Evolutionary conservation across 2,888 invertebrate species (phyloP).

Genomic region (Mantis religiosa): DNA sequence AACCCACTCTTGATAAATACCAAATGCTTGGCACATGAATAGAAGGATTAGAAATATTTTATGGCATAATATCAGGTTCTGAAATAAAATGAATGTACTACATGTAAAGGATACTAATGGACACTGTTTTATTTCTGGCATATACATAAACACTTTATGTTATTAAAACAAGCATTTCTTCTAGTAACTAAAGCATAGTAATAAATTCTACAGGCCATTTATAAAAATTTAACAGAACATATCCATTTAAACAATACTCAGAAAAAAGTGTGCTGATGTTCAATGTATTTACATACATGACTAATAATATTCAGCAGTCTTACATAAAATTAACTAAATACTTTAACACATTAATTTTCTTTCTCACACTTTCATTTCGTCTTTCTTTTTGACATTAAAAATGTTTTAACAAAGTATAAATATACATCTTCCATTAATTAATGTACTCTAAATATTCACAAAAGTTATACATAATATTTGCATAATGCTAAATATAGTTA

Average conservation of each 20-base stretch:
- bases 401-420: conserved; percentile 11
- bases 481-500: neutral
- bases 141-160: conserved; percentile 19
- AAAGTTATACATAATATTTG: neutral
- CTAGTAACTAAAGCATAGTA: conserved; percentile 6
- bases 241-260: neutral
- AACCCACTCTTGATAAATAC: too few species aligned
- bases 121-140: conserved; percentile 13
- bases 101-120: neutral
- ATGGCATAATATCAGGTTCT: too few species aligned
- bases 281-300: neutral
- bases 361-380: neutral
- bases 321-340: neutral
- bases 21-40: too few species aligned
- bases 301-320: neutral
- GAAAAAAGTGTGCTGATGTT: neutral
- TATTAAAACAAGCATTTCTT: conserved; percentile 3
- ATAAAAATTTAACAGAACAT: conserved; percentile 10
- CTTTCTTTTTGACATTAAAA: neutral
- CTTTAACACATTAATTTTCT: conserved; percentile 4
- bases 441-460: neutral
- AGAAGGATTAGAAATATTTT: too few species aligned
- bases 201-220: conserved; percentile 9
- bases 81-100: too few species aligned
- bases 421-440: neutral